Conservation (phyloP, 2,797 vertebrate species). For the Rallus crepitans region DNA sequence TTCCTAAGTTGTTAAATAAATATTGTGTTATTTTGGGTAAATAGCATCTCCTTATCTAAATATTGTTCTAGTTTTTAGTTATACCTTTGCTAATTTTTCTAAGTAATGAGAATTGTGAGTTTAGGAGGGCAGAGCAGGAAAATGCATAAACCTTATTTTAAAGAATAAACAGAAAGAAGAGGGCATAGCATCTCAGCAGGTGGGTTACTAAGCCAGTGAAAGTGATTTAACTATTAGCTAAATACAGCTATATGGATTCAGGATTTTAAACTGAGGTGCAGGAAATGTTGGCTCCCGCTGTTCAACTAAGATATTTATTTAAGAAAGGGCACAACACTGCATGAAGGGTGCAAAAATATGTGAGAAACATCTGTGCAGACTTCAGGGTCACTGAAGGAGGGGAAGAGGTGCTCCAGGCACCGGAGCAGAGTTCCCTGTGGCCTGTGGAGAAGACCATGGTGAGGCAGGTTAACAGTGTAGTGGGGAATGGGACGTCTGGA, state of each 20-base stretch:
- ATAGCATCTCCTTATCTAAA: not conserved
- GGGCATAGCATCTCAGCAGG: not conserved
- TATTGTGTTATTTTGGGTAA: not conserved
- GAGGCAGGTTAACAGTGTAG: not conserved
- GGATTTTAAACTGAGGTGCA: not conserved
- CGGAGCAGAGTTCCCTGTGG: not conserved
- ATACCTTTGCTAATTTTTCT: not conserved
- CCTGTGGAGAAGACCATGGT: accelerated
- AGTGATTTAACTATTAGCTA: not conserved
- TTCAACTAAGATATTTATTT: not conserved
- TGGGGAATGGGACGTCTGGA: not conserved
- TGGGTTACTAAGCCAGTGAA: not conserved
- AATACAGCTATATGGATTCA: not conserved
- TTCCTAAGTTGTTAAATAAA: not conserved
- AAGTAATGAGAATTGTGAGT: not conserved
- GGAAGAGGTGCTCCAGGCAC: not conserved
- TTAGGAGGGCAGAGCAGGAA: not conserved
- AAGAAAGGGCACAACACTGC: not conserved
- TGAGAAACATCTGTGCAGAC: not conserved
- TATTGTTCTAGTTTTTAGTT: not conserved
- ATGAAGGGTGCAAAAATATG: not conserved
- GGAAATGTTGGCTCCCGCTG: not conserved
- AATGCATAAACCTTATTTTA: not conserved
- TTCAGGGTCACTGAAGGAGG: not conserved
- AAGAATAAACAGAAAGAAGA: not conserved